Evolutionary conservation across 1,140 invertebrate genomes (phyloP), one percentile per base, ranked within the genome.

Genomic region (Drosophila nebulosa): DNA sequence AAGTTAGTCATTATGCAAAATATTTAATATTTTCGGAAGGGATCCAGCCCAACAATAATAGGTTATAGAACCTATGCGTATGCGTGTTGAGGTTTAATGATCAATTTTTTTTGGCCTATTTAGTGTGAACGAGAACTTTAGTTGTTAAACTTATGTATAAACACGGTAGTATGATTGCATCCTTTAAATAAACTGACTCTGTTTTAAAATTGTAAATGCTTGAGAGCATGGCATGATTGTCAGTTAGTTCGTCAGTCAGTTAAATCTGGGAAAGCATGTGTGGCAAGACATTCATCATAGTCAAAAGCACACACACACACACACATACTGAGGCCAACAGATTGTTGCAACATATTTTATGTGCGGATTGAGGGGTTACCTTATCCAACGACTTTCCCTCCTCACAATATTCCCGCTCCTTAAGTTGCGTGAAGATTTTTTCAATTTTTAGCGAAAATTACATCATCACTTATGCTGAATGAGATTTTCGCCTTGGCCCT

Each of bases 401-500:
- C 22, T 5, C 2, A 5, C 35, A 53, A 39, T 16, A 30, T 30
- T 57, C 69, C 68, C 39, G 56, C 63, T 57, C 55, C 60, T 46
- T 46, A 46, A 46, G 39, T 46, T 69, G 75, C 76, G 69, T 80
- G 65, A 66, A 85, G 81, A 78, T 78, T 86, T 86, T 86, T 86
- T 86, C 78, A 88, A 86, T 86, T 86, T 86, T 78, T 81, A 78
- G 78, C 74, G 81, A 88, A 86, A 86, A 86, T 86, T 86, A 86
- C 81, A 86, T 86, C 81, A 86, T 86, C 83, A 88, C 78, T 86
- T 86, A 86, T 86, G 78, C 83, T 75, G 81, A 86, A 88, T 81
- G 81, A 80, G 74, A 80, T 69, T 79, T 53, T 68, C 53, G 36
- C 51, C 68, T 56, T 46, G 64, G 62, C 62, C 67, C 39, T 46